Evolutionary conservation across 2,113 vertebrate species (phyloP), one percentile per base, ranked within the genome.

Genomic region (Tupaia chinensis): DNA sequence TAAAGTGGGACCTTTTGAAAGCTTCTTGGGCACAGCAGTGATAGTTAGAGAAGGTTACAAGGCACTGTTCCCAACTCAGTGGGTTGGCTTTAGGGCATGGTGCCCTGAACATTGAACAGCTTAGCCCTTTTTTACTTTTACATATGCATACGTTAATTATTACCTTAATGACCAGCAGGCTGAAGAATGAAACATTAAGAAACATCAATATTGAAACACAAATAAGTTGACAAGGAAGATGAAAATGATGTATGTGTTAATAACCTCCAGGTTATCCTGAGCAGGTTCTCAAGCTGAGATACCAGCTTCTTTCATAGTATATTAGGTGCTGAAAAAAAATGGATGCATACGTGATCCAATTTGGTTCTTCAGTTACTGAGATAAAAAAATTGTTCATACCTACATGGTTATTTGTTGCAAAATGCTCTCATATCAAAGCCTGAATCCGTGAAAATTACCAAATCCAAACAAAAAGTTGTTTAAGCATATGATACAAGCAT

Each of bases 361-460:
- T 79, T 54, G 4, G 53, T 44, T 34, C 63, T 69, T 86, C 63
- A 54, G 91, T 81, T 78, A 83, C 70, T 27, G 73, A 92, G 65
- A 81, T 73, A 87, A 80, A 81, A 81, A 68, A 85, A 65, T 54
- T 93, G 72, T 83, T 81, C 10, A 61, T 92, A 84, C 2, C 7
- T 25, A 32, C 12, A 9, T 22, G 9, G 8, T 93, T 93, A 72
- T 85, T 86, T 86, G 56, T 91, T 60, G 63, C 85, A 70, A 72
- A 4, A 5, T 73, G 0, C 34, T 44, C 76, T 4, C 9, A 95
- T 44, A 94, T 68, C 25, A 9, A 94, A 91, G 25, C 14, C 63
- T 77, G 29, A 63, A 93, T 69, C 23, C 19, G 25, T 32, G 32
- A 84, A 94, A 95, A 84, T 95, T 83, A 22, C 19, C 13, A n/a